phyloP scores from a whole-genome alignment of 2,797 vertebrate species.

The Coregonus suidteri region DNA sequence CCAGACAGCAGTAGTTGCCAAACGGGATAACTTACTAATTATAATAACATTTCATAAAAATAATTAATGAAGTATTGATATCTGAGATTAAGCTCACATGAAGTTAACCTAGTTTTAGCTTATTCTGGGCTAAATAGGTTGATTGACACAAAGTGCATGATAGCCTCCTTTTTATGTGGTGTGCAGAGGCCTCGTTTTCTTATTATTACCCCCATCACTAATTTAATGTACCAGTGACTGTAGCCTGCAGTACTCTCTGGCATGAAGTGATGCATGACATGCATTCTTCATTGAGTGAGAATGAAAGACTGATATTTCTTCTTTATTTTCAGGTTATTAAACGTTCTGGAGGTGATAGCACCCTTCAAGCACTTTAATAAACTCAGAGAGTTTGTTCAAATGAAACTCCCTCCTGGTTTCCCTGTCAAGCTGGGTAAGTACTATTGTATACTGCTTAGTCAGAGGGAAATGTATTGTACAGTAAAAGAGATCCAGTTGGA shows the following conservation, averaged over 20 bases:
- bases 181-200: too few species aligned
- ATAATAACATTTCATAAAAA: not conserved
- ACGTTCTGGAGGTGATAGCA: slow-evolving; percentile 98
- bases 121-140: not conserved
- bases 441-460: not conserved
- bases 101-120: not conserved
- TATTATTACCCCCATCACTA: too few species aligned
- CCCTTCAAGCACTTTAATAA: slow-evolving; percentile 99
- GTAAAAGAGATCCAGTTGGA: not conserved
- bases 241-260: not conserved
- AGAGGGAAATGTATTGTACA: not conserved
- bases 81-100: not conserved
- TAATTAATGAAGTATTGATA: not conserved
- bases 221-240: not conserved
- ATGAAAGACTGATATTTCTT: not conserved
- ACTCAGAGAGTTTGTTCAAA: slow-evolving; percentile 99
- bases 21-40: not conserved
- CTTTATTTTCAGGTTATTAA: slow-evolving; percentile 84
- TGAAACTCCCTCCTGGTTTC: slow-evolving; percentile 99
- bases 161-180: too few species aligned
- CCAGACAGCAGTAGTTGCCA: not conserved
- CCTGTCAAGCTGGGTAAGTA: slow-evolving; percentile 95
- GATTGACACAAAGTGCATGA: too few species aligned
- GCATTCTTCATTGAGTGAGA: not conserved
- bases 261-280: too few species aligned